Conservation (phyloP, 2,888 invertebrate genomes). For the Cosmorhoe ocellata region DNA sequence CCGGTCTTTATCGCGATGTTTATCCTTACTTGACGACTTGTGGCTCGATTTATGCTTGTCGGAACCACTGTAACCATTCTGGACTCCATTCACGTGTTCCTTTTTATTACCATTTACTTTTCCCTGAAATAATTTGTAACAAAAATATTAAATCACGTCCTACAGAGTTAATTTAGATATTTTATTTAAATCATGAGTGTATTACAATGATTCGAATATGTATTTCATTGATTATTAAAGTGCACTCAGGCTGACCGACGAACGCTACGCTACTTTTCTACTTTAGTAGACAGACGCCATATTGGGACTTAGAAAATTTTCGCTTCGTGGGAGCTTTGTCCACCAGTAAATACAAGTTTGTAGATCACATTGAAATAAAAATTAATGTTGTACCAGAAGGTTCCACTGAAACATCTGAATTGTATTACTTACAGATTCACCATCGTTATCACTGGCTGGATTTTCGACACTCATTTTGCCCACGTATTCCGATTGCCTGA, state of each 20-base stretch:
- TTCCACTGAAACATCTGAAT: slow-evolving; percentile 39
- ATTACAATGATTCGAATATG: neutral
- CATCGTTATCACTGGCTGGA: slow-evolving; percentile 81
- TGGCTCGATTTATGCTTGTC: slow-evolving; percentile 83
- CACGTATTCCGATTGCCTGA: slow-evolving; percentile 71
- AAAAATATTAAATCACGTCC: neutral
- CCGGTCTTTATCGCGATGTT: slow-evolving; percentile 86
- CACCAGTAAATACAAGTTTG: slow-evolving; percentile 75
- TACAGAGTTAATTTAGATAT: neutral
- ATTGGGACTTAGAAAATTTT: slow-evolving; percentile 90
- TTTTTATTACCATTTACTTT: slow-evolving; percentile 80
- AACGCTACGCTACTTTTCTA: slow-evolving; percentile 75
- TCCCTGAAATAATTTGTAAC: slow-evolving; percentile 49
- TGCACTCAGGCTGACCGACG: slow-evolving; percentile 37
- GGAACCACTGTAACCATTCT: slow-evolving; percentile 87
- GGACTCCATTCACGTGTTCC: slow-evolving; percentile 89
- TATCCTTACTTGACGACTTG: slow-evolving; percentile 87
- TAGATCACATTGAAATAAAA: slow-evolving; percentile 26
- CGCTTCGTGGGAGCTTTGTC: slow-evolving; percentile 68
- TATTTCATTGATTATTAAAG: slow-evolving; percentile 28
- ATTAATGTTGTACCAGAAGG: slow-evolving; percentile 35
- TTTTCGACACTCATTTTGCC: slow-evolving; percentile 86
- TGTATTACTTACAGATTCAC: slow-evolving; percentile 82
- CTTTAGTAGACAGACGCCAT: slow-evolving; percentile 93
- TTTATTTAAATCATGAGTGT: neutral